A percentile compares a stretch with the other conserved stretches of the same genome.
Evolutionary conservation across 2,797 vertebrate genomes (phyloP).

Genomic region (Eulemur albifrons): DNA sequence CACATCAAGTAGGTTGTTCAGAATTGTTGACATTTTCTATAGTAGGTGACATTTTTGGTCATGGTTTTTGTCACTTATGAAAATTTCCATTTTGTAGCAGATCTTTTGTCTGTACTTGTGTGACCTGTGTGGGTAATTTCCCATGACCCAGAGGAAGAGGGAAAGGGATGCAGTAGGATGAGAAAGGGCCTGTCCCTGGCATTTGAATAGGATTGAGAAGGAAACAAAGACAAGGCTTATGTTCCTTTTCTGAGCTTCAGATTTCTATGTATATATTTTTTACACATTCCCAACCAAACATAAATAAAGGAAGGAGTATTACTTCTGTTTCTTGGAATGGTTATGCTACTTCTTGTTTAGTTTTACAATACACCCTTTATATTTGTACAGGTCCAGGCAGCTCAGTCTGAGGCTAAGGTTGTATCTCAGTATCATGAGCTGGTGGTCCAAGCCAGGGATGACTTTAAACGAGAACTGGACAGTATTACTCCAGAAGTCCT

Average conservation of each 20-base stretch:
- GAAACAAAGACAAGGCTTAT: neutral
- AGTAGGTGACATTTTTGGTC: slow-evolving; percentile 18
- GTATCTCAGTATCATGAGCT: slow-evolving; percentile 96
- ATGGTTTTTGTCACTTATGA: neutral
- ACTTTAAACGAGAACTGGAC: slow-evolving; percentile 95
- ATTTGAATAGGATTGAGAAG: slow-evolving; percentile 1
- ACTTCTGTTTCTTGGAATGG: neutral
- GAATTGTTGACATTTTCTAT: slow-evolving; percentile 3
- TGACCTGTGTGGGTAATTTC: neutral
- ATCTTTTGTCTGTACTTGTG: neutral
- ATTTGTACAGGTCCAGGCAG: slow-evolving; percentile 90
- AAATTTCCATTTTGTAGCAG: neutral
- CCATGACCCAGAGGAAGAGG: neutral
- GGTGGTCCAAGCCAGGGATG: slow-evolving; percentile 92
- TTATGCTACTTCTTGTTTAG: neutral
- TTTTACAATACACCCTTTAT: neutral
- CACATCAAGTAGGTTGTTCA: neutral
- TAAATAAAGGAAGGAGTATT: neutral
- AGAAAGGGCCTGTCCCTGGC: neutral
- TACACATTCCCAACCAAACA: neutral
- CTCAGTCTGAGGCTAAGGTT: slow-evolving; percentile 94
- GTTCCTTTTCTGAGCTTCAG: neutral
- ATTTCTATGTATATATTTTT: neutral
- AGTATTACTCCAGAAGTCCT: slow-evolving; percentile 96
- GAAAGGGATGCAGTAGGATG: neutral